A percentile compares a stretch with the other conserved stretches of the same genome.
phyloP scores from a whole-genome alignment of 2,113 vertebrate species.

The Pollimyrus isidori region DNA sequence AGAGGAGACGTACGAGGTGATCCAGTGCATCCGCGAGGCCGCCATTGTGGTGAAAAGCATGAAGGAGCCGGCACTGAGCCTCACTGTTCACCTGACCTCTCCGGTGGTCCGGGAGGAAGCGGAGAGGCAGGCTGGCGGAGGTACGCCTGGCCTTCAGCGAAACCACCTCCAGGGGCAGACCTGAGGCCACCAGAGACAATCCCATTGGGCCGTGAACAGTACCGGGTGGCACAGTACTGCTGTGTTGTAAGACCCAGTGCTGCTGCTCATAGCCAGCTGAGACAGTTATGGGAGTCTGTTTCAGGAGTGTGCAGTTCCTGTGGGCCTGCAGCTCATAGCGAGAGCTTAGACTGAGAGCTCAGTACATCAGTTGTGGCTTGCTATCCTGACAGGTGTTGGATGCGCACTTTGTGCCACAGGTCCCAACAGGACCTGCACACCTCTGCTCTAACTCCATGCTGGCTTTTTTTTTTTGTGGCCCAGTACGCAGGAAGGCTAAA shows the following conservation, averaged over 20 bases:
- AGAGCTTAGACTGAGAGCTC: background rate
- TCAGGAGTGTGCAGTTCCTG: background rate
- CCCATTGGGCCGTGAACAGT: constrained; percentile 77
- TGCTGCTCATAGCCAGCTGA: constrained; percentile 50
- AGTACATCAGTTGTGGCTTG: background rate
- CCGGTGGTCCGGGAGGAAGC: constrained; percentile 87
- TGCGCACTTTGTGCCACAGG: background rate
- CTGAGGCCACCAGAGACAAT: constrained; percentile 50
- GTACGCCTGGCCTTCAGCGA: constrained; percentile 59
- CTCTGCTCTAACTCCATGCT: constrained; percentile 30
- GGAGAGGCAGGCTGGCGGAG: constrained; percentile 80
- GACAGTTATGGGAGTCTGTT: background rate
- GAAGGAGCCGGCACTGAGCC: constrained; percentile 77
- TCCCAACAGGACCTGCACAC: background rate
- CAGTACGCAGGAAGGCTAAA: constrained; percentile 60
- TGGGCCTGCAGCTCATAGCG: background rate
- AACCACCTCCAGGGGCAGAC: constrained; percentile 2
- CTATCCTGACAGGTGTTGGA: background rate
- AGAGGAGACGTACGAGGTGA: constrained; percentile 87
- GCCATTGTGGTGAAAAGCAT: constrained; percentile 87
- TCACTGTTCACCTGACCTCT: constrained; percentile 90
- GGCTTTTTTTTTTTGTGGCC: constrained; percentile 54
- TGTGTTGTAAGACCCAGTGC: constrained; percentile 48
- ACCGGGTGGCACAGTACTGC: constrained; percentile 55
- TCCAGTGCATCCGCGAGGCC: constrained; percentile 71